Base-by-base conservation (phyloP, 2,797 vertebrate genomes). In the Notolepis coatsorum region DNA sequence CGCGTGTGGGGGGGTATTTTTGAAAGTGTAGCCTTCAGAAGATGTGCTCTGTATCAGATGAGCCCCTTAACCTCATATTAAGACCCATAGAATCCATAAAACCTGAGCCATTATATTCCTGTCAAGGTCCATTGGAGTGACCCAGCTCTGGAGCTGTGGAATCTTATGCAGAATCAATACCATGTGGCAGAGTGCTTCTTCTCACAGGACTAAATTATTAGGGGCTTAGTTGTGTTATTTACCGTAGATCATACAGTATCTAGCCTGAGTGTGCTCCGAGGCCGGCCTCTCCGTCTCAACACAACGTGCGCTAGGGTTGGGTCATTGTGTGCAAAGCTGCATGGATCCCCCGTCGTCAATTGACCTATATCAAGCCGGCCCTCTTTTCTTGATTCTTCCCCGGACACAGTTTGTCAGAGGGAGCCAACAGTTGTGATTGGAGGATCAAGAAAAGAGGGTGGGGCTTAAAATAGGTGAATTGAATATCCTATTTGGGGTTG, bases 161-260 rank as follows among this genome's bases (percentile, higher is more conserved):
- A 65, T 46, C 10, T 61, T 25, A 15, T 33, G 35, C 62, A 54
- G 46, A 81, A 81, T 65, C 67, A 75, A 78, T 76, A 46, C 17
- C 5, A 6, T 13, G 23, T 42, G 18, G 21, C 23, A 48, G 35
- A 35, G n/a, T n/a, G n/a, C 18, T 17, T 18, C 10, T 45, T 47
- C 59, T 52, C 28, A 15, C 27, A 43, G 28, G 17, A 33, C 57
- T 47, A 18, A 61, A 73, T 58, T 28, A 53, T 60, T 12, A 35
- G 13, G n/a, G 43, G 21, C 38, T 24, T 30, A 28, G 62, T 23
- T 46, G 53, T 45, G 31, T 37, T 43, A 51, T 49, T 68, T 39
- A 45, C 10, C 7, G 42, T 24, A 53, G n/a, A 65, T 59, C 17
- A 18, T 12, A 7, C 28, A 41, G 12, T 12, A 35, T 35, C 2